phyloP scores from a whole-genome alignment of 1,140 invertebrate species.

The Himalopsyche phryganea region DNA sequence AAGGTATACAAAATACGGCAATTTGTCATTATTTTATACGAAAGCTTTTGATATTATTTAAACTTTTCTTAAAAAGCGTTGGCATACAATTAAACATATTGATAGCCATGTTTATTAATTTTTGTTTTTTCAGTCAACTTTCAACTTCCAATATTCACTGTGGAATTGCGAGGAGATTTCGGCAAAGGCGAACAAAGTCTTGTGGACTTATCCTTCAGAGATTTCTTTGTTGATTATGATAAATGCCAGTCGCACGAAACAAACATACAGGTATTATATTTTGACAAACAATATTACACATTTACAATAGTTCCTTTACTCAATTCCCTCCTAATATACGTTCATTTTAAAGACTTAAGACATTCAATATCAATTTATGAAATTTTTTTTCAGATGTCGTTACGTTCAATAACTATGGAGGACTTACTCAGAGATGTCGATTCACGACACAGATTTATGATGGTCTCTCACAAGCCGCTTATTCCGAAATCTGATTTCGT shows the following conservation, averaged over 20 bases:
- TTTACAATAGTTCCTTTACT: too few relatives aligned
- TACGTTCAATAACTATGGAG: conserved; percentile 83
- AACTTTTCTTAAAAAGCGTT: too few relatives aligned
- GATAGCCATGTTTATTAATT: too few relatives aligned
- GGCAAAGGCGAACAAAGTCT: conserved; percentile 64
- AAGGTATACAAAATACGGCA: conserved; percentile 28
- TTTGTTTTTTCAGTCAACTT: conserved; percentile 61
- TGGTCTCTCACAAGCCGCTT: conserved; percentile 61
- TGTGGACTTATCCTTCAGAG: conserved; percentile 77
- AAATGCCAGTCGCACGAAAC: conserved; percentile 64
- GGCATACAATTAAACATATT: too few relatives aligned
- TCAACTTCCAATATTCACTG: conserved; percentile 67
- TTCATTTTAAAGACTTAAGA: neutral
- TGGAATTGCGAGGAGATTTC: conserved; percentile 67
- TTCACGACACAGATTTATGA: conserved; percentile 76
- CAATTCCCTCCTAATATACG: too few relatives aligned
- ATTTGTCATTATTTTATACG: too few relatives aligned
- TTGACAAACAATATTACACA: too few relatives aligned
- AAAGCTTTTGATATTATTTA: neutral
- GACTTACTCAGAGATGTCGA: conserved; percentile 74
- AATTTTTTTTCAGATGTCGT: conserved; percentile 58
- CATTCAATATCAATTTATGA: neutral
- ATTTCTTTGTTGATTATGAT: conserved; percentile 74
- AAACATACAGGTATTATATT: conserved; percentile 60
- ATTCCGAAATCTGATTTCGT: conserved; percentile 55